These are phyloP conservation scores for Chanos chanos DNA, from an alignment of 2,797 vertebrate genomes.

Conservation along the genomic window DNA sequence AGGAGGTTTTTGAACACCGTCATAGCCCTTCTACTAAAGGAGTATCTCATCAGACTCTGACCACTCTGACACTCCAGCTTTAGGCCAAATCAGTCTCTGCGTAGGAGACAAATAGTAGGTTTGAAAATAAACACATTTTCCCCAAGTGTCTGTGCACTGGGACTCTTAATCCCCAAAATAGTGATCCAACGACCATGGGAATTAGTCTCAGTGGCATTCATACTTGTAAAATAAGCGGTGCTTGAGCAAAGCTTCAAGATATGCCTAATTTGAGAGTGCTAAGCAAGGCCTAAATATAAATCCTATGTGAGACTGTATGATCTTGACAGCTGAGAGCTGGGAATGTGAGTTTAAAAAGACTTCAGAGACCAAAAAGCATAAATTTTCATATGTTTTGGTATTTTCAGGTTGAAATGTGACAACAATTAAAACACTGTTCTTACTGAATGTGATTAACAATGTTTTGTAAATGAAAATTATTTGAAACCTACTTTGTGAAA, in stretches of 20 bases:
- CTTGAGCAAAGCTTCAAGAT: background rate
- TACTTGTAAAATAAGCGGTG: constrained; percentile 21
- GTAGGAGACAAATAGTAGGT: constrained; percentile 52
- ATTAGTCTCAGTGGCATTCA: constrained; percentile 49
- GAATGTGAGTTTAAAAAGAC: background rate
- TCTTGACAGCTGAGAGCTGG: background rate
- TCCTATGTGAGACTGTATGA: background rate
- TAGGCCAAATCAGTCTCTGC: constrained; percentile 12
- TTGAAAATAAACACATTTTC: constrained; percentile 62
- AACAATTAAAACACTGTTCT: no score
- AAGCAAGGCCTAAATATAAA: constrained; percentile 3
- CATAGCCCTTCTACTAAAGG: constrained; percentile 50
- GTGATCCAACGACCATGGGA: constrained; percentile 35
- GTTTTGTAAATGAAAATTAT: no score
- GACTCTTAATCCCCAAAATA: constrained; percentile 57
- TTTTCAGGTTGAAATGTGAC: no score
- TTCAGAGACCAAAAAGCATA: no score
- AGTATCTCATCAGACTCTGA: constrained; percentile 47
- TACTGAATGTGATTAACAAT: no score
- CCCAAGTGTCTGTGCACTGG: constrained; percentile 54
- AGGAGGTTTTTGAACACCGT: constrained; percentile 64
- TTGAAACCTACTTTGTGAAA: no score
- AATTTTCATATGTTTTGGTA: no score
- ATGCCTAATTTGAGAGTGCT: constrained; percentile 16
- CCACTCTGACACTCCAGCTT: background rate